Evolutionary conservation across 2,113 vertebrate species (phyloP).

Genomic region (Falcunculus frontatus): DNA sequence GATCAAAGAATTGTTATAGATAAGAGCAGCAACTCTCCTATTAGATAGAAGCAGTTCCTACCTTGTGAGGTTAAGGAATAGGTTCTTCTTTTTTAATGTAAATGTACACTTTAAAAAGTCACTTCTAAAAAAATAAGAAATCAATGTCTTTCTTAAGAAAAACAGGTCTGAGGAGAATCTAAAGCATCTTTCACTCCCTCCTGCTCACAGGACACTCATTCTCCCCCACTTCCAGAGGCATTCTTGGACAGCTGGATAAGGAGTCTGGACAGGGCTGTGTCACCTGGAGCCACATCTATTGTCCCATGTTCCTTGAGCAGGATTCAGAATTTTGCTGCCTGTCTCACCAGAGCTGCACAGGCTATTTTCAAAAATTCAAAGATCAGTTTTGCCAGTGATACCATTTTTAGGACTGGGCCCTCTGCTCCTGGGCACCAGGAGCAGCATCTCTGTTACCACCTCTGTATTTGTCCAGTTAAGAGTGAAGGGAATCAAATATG

Average conservation of each 20-base stretch:
- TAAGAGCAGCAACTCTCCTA: background rate
- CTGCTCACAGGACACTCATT: background rate
- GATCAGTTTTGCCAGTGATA: background rate
- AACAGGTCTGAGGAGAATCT: background rate
- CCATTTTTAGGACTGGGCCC: background rate
- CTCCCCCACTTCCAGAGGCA: background rate
- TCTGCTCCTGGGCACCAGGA: background rate
- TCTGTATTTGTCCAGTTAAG: background rate
- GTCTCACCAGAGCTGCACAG: background rate
- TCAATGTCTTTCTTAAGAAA: background rate
- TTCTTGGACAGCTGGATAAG: background rate
- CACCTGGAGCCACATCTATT: background rate
- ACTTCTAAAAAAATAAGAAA: background rate
- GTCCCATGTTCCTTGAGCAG: background rate
- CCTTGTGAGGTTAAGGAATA: background rate
- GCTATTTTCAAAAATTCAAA: background rate
- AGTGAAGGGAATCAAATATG: accelerated
- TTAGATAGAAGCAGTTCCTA: background rate
- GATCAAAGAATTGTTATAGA: background rate
- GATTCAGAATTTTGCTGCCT: background rate
- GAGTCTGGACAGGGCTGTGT: background rate
- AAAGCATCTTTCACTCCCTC: background rate
- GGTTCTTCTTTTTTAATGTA: background rate
- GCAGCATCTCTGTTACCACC: background rate
- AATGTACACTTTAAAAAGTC: background rate